These are phyloP conservation scores for Leucoraja erinaceus DNA, from an alignment of 2,113 vertebrate genomes.

Conservation along the genomic window DNA sequence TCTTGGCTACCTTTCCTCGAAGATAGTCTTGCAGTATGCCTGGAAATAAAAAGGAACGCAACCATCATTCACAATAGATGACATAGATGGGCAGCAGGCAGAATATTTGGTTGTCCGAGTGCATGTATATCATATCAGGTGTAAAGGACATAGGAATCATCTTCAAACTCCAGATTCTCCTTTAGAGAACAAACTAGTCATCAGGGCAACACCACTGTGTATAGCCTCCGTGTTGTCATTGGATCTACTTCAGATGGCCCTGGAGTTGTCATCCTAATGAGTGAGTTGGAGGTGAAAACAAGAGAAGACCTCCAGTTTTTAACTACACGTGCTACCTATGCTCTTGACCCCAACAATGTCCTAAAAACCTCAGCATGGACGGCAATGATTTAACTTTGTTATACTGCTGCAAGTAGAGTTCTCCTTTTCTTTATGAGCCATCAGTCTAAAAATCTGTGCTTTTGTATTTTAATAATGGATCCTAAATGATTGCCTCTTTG, in stretches of 20 bases:
- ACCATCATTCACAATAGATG: neutral
- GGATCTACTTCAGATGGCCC: neutral
- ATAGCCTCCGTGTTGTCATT: too few relatives aligned
- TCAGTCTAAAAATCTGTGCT: neutral
- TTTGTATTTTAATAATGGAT: neutral
- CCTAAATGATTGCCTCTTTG: neutral
- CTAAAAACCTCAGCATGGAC: neutral
- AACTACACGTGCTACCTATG: neutral
- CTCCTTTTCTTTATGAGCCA: neutral
- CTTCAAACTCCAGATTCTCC: neutral
- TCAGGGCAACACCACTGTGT: neutral
- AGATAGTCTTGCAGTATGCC: too few relatives aligned
- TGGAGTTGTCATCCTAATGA: neutral
- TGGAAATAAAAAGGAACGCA: neutral
- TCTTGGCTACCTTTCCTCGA: neutral
- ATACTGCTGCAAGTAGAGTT: neutral
- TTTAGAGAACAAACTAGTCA: neutral
- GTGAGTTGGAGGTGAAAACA: neutral
- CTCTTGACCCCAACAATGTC: neutral
- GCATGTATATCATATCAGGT: neutral
- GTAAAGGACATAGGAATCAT: neutral
- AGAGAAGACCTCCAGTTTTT: neutral
- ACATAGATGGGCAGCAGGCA: neutral
- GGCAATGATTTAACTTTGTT: neutral
- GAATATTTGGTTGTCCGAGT: neutral